These are phyloP conservation scores for Micrasema minimum DNA, from an alignment of 1,140 invertebrate genomes.

Conservation along the genomic window DNA sequence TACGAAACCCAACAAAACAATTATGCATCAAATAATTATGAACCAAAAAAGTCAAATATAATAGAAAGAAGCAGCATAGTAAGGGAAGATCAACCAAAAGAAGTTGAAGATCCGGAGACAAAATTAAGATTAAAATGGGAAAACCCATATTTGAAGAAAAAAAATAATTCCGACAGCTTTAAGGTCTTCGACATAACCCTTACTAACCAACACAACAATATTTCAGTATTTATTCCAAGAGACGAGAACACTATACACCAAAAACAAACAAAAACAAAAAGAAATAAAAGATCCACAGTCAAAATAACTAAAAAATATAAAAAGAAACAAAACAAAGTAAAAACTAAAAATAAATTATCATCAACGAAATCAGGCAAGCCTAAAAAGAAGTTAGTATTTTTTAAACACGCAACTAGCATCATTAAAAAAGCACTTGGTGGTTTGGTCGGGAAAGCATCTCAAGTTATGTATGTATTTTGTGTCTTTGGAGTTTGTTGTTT, in stretches of 20 bases:
- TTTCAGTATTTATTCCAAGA: slow-evolving; percentile 23
- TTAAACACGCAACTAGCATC: background rate
- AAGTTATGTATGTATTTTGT: background rate
- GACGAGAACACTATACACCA: background rate
- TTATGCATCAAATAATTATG: background rate
- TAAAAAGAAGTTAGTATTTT: slow-evolving; percentile 11
- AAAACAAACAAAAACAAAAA: background rate
- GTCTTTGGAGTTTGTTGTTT: background rate
- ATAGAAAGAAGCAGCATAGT: background rate
- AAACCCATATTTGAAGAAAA: background rate
- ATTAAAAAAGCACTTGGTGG: background rate
- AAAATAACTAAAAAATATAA: background rate
- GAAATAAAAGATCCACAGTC: background rate
- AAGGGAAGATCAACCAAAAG: background rate
- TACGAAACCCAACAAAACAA: background rate
- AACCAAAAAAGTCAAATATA: background rate
- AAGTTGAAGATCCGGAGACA: background rate
- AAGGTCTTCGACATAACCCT: slow-evolving; percentile 29
- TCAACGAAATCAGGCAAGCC: background rate
- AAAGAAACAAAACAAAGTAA: background rate
- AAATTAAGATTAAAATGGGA: background rate
- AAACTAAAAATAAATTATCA: background rate
- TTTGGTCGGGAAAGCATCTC: background rate
- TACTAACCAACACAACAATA: slow-evolving; percentile 16
- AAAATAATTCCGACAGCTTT: background rate